A percentile compares a stretch with the other conserved stretches of the same genome.
phyloP scores from a whole-genome alignment of 2,113 vertebrate genomes.

The Tachysurus vachellii region DNA sequence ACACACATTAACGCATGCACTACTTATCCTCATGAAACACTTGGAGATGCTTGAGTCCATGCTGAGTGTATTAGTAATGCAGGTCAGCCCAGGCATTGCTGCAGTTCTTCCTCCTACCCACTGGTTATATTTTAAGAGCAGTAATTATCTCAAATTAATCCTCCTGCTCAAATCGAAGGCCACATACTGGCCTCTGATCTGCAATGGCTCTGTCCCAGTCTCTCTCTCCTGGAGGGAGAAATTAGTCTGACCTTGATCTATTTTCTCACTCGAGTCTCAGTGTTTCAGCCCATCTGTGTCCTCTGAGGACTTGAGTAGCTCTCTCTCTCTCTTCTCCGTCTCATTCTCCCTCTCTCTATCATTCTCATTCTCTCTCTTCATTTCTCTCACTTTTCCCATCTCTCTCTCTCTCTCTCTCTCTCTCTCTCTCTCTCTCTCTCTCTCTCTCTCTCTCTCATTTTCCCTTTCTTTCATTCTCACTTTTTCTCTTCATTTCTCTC shows the following conservation, averaged over 20 bases:
- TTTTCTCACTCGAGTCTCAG: conserved; percentile 18
- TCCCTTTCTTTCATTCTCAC: no score
- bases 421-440: neutral
- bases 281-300: conserved; percentile 31
- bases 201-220: conserved; percentile 20
- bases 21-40: neutral
- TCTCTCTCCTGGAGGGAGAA: conserved; percentile 27
- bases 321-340: conserved; percentile 15
- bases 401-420: conserved; percentile 2
- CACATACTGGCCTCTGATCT: neutral
- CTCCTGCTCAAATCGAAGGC: conserved; percentile 17
- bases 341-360: neutral
- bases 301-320: neutral
- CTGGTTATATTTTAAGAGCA: conserved; percentile 26
- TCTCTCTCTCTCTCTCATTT: neutral
- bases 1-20: neutral
- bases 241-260: conserved; percentile 32
- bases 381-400: neutral
- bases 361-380: neutral
- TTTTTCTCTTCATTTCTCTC: neutral
- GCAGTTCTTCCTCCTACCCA: conserved; percentile 3
- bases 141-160: conserved; percentile 30
- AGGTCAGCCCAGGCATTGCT: conserved; percentile 7
- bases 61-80: conserved; percentile 13
- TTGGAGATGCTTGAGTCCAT: neutral